These are phyloP conservation scores for Dysmachus trigonus DNA, from an alignment of 2,888 invertebrate species.

Conservation along the genomic window DNA sequence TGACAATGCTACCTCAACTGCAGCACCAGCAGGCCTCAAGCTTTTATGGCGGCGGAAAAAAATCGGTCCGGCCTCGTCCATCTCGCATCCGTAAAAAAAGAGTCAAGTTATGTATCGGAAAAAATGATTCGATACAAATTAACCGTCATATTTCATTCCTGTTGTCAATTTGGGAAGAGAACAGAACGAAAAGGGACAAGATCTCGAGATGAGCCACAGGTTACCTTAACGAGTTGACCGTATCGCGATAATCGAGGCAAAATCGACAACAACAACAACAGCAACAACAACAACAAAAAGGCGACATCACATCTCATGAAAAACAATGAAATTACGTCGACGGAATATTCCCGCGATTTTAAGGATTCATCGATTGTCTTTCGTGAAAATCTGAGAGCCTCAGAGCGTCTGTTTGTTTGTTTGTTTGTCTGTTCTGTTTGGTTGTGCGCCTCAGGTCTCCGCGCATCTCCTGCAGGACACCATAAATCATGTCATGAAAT, in stretches of 20 bases:
- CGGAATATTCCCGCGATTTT: constrained; percentile 43
- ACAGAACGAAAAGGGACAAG: constrained; percentile 36
- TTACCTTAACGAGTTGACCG: constrained; percentile 49
- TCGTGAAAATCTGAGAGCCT: background rate
- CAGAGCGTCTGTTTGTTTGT: background rate
- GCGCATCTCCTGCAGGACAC: constrained; percentile 35
- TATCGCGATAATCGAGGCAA: constrained; percentile 46
- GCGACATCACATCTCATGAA: constrained; percentile 37
- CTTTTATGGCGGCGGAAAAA: constrained; percentile 34
- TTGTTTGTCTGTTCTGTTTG: background rate
- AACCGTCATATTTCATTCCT: constrained; percentile 53
- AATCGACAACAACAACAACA: constrained; percentile 7
- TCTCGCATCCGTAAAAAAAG: constrained; percentile 41
- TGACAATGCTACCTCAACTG: constrained; percentile 28
- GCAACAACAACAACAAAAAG: background rate
- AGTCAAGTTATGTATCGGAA: constrained; percentile 47
- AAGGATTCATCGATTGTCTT: constrained; percentile 45
- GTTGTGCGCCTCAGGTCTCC: background rate
- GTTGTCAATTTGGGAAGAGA: constrained; percentile 51
- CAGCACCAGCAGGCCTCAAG: background rate
- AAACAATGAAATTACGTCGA: constrained; percentile 44
- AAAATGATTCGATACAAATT: constrained; percentile 53
- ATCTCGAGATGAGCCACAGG: constrained; percentile 40
- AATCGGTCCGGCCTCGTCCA: constrained; percentile 12
- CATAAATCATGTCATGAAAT: constrained; percentile 48